Conservation (phyloP, 1,140 invertebrate genomes). For the Asbolus verrucosus region DNA sequence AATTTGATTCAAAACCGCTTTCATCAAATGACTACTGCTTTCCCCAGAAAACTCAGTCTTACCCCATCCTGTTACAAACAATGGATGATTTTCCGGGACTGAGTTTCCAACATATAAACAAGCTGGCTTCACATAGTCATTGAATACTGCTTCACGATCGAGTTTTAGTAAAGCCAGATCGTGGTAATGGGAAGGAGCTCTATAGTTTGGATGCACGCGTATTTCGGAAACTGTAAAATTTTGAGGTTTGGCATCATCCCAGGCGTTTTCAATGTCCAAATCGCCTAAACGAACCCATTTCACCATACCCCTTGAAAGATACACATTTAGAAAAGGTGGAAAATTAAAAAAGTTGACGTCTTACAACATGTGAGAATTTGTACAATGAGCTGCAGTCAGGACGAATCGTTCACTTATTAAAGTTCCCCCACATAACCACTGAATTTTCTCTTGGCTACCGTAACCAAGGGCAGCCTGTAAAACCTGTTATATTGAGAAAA, state of each 20-base stretch:
- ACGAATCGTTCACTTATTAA: slow-evolving; percentile 49
- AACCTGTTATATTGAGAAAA: background rate
- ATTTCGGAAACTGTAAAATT: slow-evolving; percentile 51
- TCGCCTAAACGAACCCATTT: slow-evolving; percentile 47
- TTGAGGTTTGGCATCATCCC: slow-evolving; percentile 43
- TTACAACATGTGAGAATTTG: slow-evolving; percentile 42
- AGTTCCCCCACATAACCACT: slow-evolving; percentile 61
- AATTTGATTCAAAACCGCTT: slow-evolving; percentile 65
- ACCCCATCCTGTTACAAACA: slow-evolving; percentile 68
- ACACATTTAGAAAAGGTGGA: background rate
- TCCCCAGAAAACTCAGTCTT: slow-evolving; percentile 51
- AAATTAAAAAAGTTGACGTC: background rate
- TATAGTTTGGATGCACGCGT: slow-evolving; percentile 64
- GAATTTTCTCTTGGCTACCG: slow-evolving; percentile 37
- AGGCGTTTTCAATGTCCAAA: slow-evolving; percentile 38
- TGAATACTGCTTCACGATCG: slow-evolving; percentile 60
- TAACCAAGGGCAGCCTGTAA: slow-evolving; percentile 51
- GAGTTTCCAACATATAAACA: slow-evolving; percentile 60
- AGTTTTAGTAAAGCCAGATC: slow-evolving; percentile 69
- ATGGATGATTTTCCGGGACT: background rate
- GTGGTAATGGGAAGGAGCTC: slow-evolving; percentile 63
- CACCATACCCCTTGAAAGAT: slow-evolving; percentile 41
- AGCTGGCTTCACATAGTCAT: slow-evolving; percentile 64
- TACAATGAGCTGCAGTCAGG: slow-evolving; percentile 52
- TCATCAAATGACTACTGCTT: slow-evolving; percentile 66